Conservation (phyloP, 2,113 vertebrate species). For the Dromiciops gliroides region DNA sequence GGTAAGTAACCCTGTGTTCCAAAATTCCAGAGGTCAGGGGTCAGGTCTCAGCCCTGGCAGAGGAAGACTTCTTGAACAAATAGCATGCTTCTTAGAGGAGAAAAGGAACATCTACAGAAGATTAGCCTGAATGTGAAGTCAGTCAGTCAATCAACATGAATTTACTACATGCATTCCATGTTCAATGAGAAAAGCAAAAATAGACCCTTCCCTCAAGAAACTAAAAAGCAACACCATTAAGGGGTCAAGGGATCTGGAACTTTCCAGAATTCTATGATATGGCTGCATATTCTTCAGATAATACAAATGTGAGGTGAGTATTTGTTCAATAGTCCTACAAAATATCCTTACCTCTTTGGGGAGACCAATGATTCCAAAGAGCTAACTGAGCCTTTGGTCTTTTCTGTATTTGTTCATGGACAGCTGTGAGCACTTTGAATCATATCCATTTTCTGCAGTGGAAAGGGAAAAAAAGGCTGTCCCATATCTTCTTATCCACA, state of each 20-base stretch:
- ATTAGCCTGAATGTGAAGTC: neutral
- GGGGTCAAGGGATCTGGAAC: neutral
- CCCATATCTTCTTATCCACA: neutral
- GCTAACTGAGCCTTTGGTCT: neutral
- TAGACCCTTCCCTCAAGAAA: neutral
- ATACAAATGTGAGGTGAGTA: neutral
- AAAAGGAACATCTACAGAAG: neutral
- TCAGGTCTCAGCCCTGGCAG: neutral
- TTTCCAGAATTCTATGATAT: neutral
- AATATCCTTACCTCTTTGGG: neutral
- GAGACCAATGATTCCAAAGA: neutral
- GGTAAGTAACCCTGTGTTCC: neutral
- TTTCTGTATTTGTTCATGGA: neutral
- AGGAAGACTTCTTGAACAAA: neutral
- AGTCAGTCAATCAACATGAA: neutral
- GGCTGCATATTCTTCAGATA: neutral
- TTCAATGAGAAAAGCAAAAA: neutral
- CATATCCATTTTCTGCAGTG: neutral
- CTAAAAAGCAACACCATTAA: neutral
- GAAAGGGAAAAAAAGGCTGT: neutral
- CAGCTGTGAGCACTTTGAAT: neutral
- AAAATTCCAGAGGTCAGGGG: neutral
- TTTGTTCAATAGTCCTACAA: neutral
- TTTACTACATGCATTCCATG: neutral
- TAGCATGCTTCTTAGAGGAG: neutral